phyloP scores from a whole-genome alignment of 1,140 invertebrate genomes.

The Brachionus koreanus region DNA sequence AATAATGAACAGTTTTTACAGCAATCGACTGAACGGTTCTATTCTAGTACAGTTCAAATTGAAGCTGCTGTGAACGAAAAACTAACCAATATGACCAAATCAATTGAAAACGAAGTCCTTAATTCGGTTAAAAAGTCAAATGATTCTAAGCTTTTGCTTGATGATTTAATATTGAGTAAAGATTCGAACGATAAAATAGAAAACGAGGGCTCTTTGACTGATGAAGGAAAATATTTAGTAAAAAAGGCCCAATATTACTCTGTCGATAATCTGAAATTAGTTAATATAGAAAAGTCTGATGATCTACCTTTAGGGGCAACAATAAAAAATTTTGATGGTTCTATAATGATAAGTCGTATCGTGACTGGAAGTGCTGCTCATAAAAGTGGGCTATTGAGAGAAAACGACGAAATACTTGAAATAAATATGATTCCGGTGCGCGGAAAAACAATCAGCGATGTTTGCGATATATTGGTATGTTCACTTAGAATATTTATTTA shows the following conservation, averaged over 20 bases:
- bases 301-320: constrained; percentile 77
- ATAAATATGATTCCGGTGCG: constrained; percentile 91
- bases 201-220: constrained; percentile 47
- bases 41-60: background rate
- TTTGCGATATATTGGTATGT: constrained; percentile 79
- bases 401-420: constrained; percentile 93
- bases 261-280: constrained; percentile 85
- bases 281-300: constrained; percentile 86
- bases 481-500: background rate
- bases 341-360: constrained; percentile 88
- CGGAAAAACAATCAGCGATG: constrained; percentile 92
- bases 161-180: background rate
- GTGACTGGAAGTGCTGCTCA: constrained; percentile 90
- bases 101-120: background rate
- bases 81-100: background rate
- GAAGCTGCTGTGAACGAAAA: background rate
- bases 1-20: background rate
- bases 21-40: background rate
- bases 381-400: constrained; percentile 80
- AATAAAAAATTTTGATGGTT: constrained; percentile 65
- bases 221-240: constrained; percentile 50
- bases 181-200: constrained; percentile 49
- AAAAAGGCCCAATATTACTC: constrained; percentile 59
- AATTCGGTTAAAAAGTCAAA: background rate
- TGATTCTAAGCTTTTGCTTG: constrained; percentile 3